Base-by-base conservation (phyloP, 2,113 vertebrate genomes). In the Petaurus breviceps region DNA sequence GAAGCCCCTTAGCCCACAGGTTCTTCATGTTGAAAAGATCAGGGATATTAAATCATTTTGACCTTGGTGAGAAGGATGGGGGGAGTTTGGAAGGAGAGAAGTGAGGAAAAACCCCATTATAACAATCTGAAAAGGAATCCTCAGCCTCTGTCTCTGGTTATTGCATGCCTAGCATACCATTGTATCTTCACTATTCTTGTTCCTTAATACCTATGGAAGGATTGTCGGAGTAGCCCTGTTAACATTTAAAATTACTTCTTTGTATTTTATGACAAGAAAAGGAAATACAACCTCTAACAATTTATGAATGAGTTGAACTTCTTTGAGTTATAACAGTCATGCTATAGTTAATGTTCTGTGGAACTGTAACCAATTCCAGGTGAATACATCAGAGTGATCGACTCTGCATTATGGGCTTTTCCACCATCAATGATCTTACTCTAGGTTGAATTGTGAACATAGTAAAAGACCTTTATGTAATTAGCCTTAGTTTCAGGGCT, bases 21-120 rank as follows among this genome's bases (percentile, higher is more conserved):
- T 37, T 47, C 90, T 93, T 96, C 49, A n/a, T 84, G 68, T 93
- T 93, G 57, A 28, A 95, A 52, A 54, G 61, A 57, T 95, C 0
- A 0, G 47, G 50, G 54, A 51, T 95, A 94, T 95, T 61, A 94
- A 96, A 91, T 90, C 46, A 53, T 19, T 52, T 57, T 57, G 43
- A 43, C 0, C 54, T 11, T 28, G 47, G 54, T 51, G 51, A 50
- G 31, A 43, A 95, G 91, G 50, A 22, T n/a, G 94, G 90, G 3
- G 84, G 90, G 94, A 51, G 77, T 61, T 46, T 90, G 5, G 28
- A 84, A 84, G n/a, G n/a, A 84, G 37, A 84, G n/a, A 94, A 91
- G 84, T 93, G 91, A 91, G 91, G 52, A 11, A 92, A 55, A 91
- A 94, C 50, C 57, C 92, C 51, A 9, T 90, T 1, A 5, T 37